These are phyloP conservation scores for Archips crataeganus DNA, from an alignment of 2,888 invertebrate genomes.

Conservation along the genomic window DNA sequence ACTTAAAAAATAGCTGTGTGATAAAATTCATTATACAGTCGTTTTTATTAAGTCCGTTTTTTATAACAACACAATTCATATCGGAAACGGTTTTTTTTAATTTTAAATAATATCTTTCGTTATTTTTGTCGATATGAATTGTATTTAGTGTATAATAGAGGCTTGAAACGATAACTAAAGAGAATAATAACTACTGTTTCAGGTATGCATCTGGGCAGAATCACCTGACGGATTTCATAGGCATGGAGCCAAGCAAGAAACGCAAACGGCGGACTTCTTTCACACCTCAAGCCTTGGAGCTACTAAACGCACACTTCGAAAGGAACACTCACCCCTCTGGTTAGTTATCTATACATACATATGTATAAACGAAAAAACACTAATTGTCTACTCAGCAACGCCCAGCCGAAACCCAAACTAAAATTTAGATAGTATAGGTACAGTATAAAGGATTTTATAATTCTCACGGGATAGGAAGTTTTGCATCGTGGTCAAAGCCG, in stretches of 20 bases:
- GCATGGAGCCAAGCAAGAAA: slow-evolving; percentile 98
- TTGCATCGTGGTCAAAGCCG: too few relatives aligned
- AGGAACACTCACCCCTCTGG: slow-evolving; percentile 99
- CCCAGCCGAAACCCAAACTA: too few relatives aligned
- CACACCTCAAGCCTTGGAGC: slow-evolving; percentile 97
- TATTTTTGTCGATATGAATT: not conserved
- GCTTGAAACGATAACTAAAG: not conserved
- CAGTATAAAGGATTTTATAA: too few relatives aligned
- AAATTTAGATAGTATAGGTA: too few relatives aligned
- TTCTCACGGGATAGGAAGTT: too few relatives aligned
- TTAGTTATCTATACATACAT: slow-evolving; percentile 62
- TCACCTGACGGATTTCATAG: slow-evolving; percentile 97
- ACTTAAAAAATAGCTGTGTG: not conserved
- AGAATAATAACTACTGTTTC: slow-evolving; percentile 63
- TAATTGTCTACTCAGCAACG: too few relatives aligned
- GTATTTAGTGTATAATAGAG: not conserved
- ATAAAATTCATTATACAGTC: not conserved
- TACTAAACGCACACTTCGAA: slow-evolving; percentile 98
- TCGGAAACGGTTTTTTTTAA: not conserved
- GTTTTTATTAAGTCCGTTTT: not conserved
- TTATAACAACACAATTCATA: not conserved
- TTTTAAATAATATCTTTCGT: not conserved
- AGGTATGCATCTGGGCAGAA: slow-evolving; percentile 97
- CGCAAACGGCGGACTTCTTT: slow-evolving; percentile 98
- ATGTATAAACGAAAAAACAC: not conserved